A percentile compares a stretch with the other conserved stretches of the same genome.
Evolutionary conservation across 2,888 invertebrate species (phyloP).

Genomic region (Hetaerina titia): DNA sequence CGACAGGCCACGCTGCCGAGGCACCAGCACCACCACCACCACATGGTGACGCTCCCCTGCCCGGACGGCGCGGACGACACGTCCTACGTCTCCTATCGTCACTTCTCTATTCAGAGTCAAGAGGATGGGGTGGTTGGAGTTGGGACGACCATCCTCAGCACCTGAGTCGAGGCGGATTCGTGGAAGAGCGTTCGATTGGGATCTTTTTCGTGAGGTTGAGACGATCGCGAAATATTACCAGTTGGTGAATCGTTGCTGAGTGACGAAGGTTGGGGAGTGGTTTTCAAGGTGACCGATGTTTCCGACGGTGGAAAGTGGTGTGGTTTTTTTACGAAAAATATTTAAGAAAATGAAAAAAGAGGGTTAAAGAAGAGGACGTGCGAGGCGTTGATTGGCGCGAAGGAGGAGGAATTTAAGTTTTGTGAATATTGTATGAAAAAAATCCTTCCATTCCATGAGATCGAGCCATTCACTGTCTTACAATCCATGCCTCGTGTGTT

Average conservation of each 20-base stretch:
- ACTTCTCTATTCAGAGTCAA: constrained; percentile 85
- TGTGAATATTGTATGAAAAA: background rate
- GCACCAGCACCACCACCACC: constrained; percentile 55
- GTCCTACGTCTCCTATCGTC: constrained; percentile 86
- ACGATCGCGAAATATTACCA: background rate
- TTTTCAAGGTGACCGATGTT: background rate
- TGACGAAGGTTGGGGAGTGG: background rate
- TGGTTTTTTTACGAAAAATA: background rate
- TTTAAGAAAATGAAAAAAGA: background rate
- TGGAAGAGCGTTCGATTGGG: background rate
- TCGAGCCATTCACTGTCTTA: background rate
- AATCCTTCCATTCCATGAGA: background rate
- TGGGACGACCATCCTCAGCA: constrained; percentile 55
- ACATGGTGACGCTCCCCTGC: constrained; percentile 52
- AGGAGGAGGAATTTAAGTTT: background rate
- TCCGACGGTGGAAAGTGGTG: background rate
- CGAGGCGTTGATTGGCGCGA: background rate
- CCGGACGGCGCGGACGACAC: constrained; percentile 66
- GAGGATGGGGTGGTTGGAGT: constrained; percentile 75
- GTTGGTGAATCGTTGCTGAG: background rate
- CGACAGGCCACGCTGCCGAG: constrained; percentile 58
- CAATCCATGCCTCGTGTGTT: background rate
- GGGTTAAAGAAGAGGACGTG: background rate
- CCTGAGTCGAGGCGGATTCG: background rate
- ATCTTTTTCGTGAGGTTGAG: background rate